These are phyloP conservation scores for Xanthorhoe designata DNA, from an alignment of 2,888 invertebrate genomes.

Conservation along the genomic window DNA sequence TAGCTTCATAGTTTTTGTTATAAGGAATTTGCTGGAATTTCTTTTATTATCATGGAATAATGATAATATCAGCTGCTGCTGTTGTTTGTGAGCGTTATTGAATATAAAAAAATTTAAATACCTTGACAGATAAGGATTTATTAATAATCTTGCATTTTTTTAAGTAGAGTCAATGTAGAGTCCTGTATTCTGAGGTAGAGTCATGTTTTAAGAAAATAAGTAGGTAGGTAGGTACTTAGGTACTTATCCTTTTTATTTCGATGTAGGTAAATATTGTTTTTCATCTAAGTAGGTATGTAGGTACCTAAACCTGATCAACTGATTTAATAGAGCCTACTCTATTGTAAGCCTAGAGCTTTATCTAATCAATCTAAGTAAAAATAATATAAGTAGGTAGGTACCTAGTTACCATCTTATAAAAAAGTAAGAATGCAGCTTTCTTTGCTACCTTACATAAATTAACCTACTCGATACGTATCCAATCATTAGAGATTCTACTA, in stretches of 20 bases:
- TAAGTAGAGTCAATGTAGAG: too few species aligned
- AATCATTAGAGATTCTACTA: background rate
- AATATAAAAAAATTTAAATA: background rate
- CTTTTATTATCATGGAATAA: background rate
- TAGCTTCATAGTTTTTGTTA: background rate
- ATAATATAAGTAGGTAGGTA: background rate
- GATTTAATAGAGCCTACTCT: too few species aligned
- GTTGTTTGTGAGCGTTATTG: background rate
- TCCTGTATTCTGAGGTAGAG: too few species aligned
- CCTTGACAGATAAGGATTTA: background rate
- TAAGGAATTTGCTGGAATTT: background rate
- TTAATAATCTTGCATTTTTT: background rate
- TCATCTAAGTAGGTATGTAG: too few species aligned
- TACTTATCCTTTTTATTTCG: background rate
- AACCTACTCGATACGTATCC: background rate
- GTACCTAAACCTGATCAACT: too few species aligned
- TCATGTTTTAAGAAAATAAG: too few species aligned
- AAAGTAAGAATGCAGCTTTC: too few species aligned
- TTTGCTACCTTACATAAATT: too few species aligned
- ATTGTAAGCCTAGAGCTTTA: too few species aligned
- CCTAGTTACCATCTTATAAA: too few species aligned
- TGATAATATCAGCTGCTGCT: background rate
- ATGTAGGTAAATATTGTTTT: too few species aligned
- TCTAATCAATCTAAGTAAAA: too few species aligned
- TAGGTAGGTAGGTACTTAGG: slow-evolving; percentile 9